Percentiles rank a stretch among this genome's conserved stretches.
Evolutionary conservation across 53 echinoderm and acorn worm species (phyloP).

Genomic region (Patiria pectinifera): DNA sequence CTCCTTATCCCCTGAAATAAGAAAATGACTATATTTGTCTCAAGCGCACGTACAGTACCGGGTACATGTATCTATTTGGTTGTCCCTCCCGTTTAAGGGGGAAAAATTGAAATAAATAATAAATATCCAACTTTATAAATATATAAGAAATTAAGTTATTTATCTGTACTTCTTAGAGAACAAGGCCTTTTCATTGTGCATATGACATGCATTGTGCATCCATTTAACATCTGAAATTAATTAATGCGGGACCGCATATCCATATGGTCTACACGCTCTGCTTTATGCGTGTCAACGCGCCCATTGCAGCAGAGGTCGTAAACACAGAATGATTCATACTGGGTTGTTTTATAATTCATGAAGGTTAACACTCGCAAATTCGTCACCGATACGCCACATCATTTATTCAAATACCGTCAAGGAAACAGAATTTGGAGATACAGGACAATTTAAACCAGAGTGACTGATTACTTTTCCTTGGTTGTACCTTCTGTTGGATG

Average conservation of each 20-base stretch:
- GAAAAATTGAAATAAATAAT: too few relatives aligned
- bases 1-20: too few relatives aligned
- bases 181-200: neutral
- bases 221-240: neutral
- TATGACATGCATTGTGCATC: neutral
- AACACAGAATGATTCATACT: neutral
- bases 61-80: too few relatives aligned
- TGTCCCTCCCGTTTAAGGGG: too few relatives aligned
- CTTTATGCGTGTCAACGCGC: too few relatives aligned
- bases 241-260: neutral
- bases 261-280: too few relatives aligned
- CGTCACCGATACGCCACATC: neutral
- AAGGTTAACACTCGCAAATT: neutral
- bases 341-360: neutral
- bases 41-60: too few relatives aligned
- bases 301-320: neutral
- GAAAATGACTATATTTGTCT: too few relatives aligned
- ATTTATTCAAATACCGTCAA: neutral
- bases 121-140: too few relatives aligned
- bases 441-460: neutral
- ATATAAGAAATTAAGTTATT: too few relatives aligned
- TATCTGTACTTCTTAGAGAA: too few relatives aligned
- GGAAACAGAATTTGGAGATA: neutral
- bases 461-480: neutral
- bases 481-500: neutral